These are phyloP conservation scores for Tineola bisselliella DNA, from an alignment of 2,888 invertebrate genomes.

Conservation along the genomic window DNA sequence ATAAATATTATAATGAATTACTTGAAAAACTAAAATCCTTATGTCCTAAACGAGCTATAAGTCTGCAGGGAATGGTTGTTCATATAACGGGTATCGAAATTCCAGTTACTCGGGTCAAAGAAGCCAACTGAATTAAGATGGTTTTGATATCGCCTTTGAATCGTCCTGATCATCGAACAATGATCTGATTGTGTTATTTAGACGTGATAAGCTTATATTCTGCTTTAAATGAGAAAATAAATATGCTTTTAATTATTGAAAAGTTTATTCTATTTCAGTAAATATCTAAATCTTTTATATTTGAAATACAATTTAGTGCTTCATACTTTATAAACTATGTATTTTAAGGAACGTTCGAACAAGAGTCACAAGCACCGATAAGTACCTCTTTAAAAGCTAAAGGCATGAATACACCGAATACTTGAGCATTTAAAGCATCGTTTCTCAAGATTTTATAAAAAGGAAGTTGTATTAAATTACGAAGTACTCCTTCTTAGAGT, in stretches of 20 bases:
- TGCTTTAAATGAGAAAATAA: too few relatives aligned
- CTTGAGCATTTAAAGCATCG: not conserved
- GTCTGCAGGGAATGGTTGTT: not conserved
- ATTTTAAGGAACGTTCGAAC: too few relatives aligned
- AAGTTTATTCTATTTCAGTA: too few relatives aligned
- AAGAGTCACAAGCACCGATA: too few relatives aligned
- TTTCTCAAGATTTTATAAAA: not conserved
- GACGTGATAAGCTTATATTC: too few relatives aligned
- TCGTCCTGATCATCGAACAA: slow-evolving; percentile 11
- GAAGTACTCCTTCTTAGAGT: not conserved
- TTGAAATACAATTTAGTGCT: too few relatives aligned
- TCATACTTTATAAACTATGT: too few relatives aligned
- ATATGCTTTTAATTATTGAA: too few relatives aligned
- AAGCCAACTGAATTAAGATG: slow-evolving; percentile 42
- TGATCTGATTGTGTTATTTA: not conserved
- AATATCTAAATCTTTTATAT: too few relatives aligned
- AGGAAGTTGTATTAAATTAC: slow-evolving; percentile 5
- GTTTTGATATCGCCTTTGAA: slow-evolving; percentile 35
- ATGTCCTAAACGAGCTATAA: not conserved
- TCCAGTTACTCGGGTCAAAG: slow-evolving; percentile 38
- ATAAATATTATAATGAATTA: too few relatives aligned
- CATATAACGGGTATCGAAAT: slow-evolving; percentile 35
- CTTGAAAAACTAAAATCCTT: too few relatives aligned
- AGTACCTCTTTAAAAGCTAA: not conserved
- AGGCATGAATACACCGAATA: not conserved